phyloP scores from a whole-genome alignment of 2,888 invertebrate species.

The Caenorhabditis japonica region DNA sequence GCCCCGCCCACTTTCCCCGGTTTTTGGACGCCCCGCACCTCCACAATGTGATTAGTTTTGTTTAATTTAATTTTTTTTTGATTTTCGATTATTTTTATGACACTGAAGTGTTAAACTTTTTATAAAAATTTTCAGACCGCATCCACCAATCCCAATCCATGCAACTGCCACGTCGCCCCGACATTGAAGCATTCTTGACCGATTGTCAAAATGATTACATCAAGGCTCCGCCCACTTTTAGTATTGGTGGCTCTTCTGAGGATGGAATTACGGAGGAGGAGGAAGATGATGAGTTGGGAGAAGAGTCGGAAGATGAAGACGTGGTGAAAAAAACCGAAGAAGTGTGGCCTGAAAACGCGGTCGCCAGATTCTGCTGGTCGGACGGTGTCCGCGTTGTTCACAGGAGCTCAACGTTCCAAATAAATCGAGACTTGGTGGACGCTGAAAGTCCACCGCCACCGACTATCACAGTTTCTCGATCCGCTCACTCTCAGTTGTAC shows the following conservation, averaged over 20 bases:
- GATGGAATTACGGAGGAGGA: constrained; percentile 29
- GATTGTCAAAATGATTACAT: constrained; percentile 47
- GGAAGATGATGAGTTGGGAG: constrained; percentile 18
- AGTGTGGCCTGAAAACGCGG: constrained; percentile 56
- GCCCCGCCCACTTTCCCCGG: constrained; percentile 61
- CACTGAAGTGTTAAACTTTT: not conserved
- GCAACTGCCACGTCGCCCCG: constrained; percentile 52
- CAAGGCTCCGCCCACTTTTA: constrained; percentile 33
- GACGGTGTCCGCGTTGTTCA: constrained; percentile 37
- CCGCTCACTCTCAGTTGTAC: constrained; percentile 51
- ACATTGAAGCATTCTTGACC: constrained; percentile 51
- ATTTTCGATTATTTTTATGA: not conserved
- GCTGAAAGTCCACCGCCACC: constrained; percentile 11
- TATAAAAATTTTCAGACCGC: constrained; percentile 25
- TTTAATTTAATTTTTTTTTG: not conserved
- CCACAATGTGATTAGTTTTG: constrained; percentile 18
- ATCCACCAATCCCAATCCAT: constrained; percentile 55
- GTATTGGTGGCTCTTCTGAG: constrained; percentile 29
- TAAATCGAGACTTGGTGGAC: constrained; percentile 32
- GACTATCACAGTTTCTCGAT: constrained; percentile 43
- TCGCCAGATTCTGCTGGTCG: constrained; percentile 50
- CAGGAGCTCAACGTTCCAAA: constrained; percentile 54
- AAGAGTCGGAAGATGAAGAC: constrained; percentile 37
- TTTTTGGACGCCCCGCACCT: constrained; percentile 57
- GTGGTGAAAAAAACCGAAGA: constrained; percentile 29